A percentile compares a stretch with the other conserved stretches of the same genome.
Evolutionary conservation across 1,140 invertebrate species (phyloP).

Genomic region (Drosophila seguyi): DNA sequence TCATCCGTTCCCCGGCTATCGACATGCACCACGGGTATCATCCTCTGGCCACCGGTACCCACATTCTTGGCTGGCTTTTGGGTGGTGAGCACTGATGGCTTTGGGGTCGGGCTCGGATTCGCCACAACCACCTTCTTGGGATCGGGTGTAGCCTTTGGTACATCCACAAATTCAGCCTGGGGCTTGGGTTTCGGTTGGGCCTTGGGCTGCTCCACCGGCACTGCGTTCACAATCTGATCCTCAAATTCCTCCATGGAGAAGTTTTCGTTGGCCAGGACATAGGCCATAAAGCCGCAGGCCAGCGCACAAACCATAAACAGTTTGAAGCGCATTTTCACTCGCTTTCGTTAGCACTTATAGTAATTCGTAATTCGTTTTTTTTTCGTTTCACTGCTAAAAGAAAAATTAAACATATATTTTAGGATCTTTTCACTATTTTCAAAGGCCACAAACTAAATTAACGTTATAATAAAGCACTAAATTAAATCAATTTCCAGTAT

Average conservation of each 20-base stretch:
- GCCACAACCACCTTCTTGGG: conserved; percentile 39
- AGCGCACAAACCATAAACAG: conserved; percentile 77
- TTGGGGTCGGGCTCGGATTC: conserved; percentile 11
- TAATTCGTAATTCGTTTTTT: conserved; percentile 52
- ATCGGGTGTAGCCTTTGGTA: conserved; percentile 27
- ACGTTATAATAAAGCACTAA: not conserved
- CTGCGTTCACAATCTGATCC: conserved; percentile 61
- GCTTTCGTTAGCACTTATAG: conserved; percentile 30
- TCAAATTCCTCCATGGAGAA: conserved; percentile 71
- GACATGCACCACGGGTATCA: conserved; percentile 50
- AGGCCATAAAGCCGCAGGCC: conserved; percentile 77
- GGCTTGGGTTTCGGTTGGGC: conserved; percentile 16
- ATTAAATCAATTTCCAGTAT: not conserved
- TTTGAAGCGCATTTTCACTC: conserved; percentile 81
- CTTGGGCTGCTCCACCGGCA: conserved; percentile 44
- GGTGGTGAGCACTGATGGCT: conserved; percentile 2
- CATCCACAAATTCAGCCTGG: conserved; percentile 24
- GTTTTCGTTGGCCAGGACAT: conserved; percentile 79
- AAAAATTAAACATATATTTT: conserved; percentile 4
- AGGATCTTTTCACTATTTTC: not conserved
- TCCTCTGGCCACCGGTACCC: conserved; percentile 20
- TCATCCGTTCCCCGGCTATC: conserved; percentile 70
- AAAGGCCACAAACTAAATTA: not conserved
- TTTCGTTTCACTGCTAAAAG: conserved; percentile 59
- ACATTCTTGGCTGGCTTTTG: conserved; percentile 23